Conservation (phyloP, 2,113 vertebrate species). For the Electrona antarctica region DNA sequence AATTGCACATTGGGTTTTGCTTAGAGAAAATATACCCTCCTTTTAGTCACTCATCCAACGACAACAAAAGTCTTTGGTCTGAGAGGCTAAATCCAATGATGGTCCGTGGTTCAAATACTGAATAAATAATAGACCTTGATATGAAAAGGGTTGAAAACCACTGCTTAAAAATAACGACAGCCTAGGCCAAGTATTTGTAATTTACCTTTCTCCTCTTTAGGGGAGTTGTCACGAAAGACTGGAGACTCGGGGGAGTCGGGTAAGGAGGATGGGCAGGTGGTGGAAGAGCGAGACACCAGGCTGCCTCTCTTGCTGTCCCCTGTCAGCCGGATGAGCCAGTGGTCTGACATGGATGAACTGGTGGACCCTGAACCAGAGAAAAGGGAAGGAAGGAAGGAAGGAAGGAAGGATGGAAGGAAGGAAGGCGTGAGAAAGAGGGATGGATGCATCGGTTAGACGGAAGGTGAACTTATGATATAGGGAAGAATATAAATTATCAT, state of each 20-base stretch:
- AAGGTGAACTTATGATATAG: not conserved
- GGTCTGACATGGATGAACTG: conserved; percentile 84
- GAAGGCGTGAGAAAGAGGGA: not conserved
- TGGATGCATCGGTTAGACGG: not conserved
- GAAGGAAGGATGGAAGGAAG: not conserved
- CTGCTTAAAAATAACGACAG: no score
- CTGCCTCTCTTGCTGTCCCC: conserved; percentile 74
- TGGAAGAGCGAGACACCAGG: conserved; percentile 74
- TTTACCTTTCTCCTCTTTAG: conserved; percentile 77
- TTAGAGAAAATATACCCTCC: no score
- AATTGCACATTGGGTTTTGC: no score
- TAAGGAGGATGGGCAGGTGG: conserved; percentile 66
- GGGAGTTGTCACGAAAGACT: conserved; percentile 61
- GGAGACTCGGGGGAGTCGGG: conserved; percentile 76
- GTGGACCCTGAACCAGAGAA: conserved; percentile 78
- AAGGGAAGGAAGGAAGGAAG: not conserved
- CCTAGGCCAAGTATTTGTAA: no score
- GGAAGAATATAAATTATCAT: no score
- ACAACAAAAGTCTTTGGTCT: no score
- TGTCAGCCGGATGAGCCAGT: conserved; percentile 86
- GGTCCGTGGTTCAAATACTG: no score
- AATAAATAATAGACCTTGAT: no score
- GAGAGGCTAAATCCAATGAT: no score
- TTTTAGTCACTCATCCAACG: no score
- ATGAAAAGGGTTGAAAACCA: no score